Evolutionary conservation across 2,888 invertebrate genomes (phyloP), one percentile per base, ranked within the genome.

Genomic region (Erebia aethiops): DNA sequence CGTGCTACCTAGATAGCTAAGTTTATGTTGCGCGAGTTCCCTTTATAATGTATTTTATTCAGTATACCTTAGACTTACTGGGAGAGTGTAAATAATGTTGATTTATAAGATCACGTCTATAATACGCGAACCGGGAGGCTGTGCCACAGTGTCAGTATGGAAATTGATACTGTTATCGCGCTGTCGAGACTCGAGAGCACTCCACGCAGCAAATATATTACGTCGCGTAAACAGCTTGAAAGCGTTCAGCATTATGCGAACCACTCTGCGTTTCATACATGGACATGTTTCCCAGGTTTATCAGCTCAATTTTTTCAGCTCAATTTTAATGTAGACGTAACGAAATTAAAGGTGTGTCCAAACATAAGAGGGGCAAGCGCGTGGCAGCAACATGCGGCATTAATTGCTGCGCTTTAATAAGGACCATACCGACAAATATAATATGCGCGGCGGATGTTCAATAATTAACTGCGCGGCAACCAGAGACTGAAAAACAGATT

Each of bases 181-280:
- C 64, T 46, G 49, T 64, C 57, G 71, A 72, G 71, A 74, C 43
- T 64, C 57, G 71, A 72, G 71, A 74, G 71, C 75, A 70, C 73
- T 75, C 62, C 66, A 68, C 67, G 72, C 71, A 70, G 63, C 70
- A 58, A 71, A 73, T 77, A 74, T 71, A 75, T 67, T 69, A 69
- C 70, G 68, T 69, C 65, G 64, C 62, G 72, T 68, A 77, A 77
- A 75, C 73, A 74, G 74, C 71, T 74, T 72, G 72, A 73, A 74
- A 75, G 70, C 74, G 65, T 68, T 74, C 70, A 69, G 69, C 71
- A 75, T 71, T 76, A 72, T 72, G 62, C 75, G 57, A 65, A 43
- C 16, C 11, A 43, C 54, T 57, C 26, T 35, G 57, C 57, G 57
- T 35, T 57, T 26, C 26, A 57, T 57, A 26, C 57, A 35, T 57